Evolutionary conservation across 1,140 invertebrate species (phyloP).

Genomic region (Spodoptera frugiperda): DNA sequence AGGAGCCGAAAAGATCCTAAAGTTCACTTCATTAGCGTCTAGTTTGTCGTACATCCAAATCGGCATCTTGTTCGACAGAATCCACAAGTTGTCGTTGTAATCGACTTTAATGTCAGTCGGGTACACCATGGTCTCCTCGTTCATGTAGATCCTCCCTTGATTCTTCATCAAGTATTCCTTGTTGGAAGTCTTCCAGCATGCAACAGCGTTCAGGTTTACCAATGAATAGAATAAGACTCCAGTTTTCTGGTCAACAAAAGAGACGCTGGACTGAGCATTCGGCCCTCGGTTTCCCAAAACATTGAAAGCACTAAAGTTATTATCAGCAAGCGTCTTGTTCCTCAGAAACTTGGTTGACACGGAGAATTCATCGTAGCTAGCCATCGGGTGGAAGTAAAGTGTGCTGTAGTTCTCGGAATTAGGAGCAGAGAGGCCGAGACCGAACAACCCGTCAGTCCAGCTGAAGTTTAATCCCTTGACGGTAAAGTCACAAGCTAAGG

Average conservation of each 20-base stretch:
- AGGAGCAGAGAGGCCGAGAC: constrained; percentile 88
- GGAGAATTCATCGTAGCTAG: constrained; percentile 90
- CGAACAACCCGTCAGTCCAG: constrained; percentile 92
- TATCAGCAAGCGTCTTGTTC: constrained; percentile 85
- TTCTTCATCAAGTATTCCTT: constrained; percentile 88
- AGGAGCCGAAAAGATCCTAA: constrained; percentile 89
- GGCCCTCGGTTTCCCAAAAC: constrained; percentile 89
- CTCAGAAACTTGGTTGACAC: constrained; percentile 89
- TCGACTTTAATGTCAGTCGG: constrained; percentile 93
- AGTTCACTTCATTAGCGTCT: constrained; percentile 89
- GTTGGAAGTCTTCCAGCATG: constrained; percentile 91
- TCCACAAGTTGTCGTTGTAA: constrained; percentile 90
- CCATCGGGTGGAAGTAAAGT: constrained; percentile 92
- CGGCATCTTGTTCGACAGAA: constrained; percentile 90
- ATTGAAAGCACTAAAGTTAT: constrained; percentile 89
- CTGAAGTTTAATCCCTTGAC: constrained; percentile 90
- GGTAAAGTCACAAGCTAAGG: constrained; percentile 89
- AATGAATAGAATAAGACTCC: constrained; percentile 92
- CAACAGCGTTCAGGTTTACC: constrained; percentile 91
- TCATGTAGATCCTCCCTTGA: constrained; percentile 90
- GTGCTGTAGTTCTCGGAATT: constrained; percentile 89
- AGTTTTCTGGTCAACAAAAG: constrained; percentile 90
- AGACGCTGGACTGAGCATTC: constrained; percentile 91
- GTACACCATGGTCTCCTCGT: constrained; percentile 91
- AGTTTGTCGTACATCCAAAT: constrained; percentile 90